Conservation (phyloP, 2,113 vertebrate species). For the Dipodomys ordii region DNA sequence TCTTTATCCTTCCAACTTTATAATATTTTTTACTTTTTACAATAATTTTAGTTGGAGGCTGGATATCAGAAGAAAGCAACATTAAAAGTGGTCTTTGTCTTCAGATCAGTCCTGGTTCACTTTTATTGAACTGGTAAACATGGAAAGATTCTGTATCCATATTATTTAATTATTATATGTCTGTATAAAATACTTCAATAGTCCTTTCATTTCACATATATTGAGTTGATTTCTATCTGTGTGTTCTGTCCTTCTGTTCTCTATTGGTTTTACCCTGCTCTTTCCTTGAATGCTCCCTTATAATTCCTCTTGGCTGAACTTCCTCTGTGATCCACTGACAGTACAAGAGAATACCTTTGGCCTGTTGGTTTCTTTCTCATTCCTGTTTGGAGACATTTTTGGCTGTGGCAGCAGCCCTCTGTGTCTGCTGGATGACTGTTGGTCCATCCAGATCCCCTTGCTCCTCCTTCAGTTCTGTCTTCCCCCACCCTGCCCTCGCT, state of each 20-base stretch:
- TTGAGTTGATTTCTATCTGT: neutral
- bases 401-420: neutral
- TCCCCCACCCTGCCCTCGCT: neutral
- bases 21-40: neutral
- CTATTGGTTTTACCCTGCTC: neutral
- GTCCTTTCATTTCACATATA: neutral
- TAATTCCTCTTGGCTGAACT: neutral
- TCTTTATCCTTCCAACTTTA: neutral
- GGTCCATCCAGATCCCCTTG: rapidly evolving
- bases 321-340: neutral
- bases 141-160: neutral
- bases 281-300: neutral
- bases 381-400: neutral
- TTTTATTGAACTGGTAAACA: neutral
- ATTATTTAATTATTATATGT: neutral
- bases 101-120: neutral
- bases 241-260: neutral
- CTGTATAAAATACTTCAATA: neutral
- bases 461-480: no score
- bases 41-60: neutral
- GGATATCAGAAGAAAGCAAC: neutral
- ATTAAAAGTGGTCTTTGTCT: neutral
- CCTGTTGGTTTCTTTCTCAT: neutral
- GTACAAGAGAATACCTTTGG: neutral
- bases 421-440: rapidly evolving